phyloP scores from a whole-genome alignment of 2,888 invertebrate species.

The Palloptera scutellata region DNA sequence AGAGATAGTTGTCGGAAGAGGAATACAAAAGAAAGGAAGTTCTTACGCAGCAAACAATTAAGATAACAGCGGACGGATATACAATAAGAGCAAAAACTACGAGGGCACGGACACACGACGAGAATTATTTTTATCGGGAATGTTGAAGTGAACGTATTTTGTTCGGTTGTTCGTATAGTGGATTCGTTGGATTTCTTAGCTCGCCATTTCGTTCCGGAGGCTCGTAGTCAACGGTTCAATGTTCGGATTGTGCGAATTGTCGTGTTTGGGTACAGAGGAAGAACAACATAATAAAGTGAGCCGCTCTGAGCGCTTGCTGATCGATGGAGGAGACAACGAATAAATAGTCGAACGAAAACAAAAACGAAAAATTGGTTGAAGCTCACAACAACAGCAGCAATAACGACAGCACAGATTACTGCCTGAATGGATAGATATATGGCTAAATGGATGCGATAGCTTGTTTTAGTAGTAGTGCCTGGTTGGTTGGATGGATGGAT shows the following conservation, averaged over 20 bases:
- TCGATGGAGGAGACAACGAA: slow-evolving; percentile 19
- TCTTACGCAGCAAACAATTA: too few species aligned
- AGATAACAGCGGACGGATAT: slow-evolving; percentile 15
- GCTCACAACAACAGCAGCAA: too few species aligned
- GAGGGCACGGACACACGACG: slow-evolving; percentile 11
- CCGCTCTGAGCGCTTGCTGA: slow-evolving; percentile 26
- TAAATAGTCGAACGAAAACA: not conserved
- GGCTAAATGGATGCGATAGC: slow-evolving; percentile 12
- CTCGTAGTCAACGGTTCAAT: slow-evolving; percentile 31
- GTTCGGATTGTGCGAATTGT: slow-evolving; percentile 24
- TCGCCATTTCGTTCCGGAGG: slow-evolving; percentile 17
- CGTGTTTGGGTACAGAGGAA: not conserved
- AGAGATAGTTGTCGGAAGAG: not conserved
- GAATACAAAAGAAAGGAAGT: slow-evolving; percentile 22
- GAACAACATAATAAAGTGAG: slow-evolving; percentile 17
- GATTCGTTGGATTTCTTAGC: not conserved
- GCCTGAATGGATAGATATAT: not conserved
- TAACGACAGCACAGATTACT: not conserved
- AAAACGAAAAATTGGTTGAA: too few species aligned
- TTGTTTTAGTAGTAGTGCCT: not conserved
- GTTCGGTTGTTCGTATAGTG: not conserved
- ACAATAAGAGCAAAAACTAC: slow-evolving; percentile 23
- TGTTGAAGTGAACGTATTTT: not conserved
- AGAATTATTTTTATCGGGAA: slow-evolving; percentile 15
- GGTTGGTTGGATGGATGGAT: slow-evolving; percentile 9